Evolutionary conservation across 2,113 vertebrate genomes (phyloP).

Genomic region (Glaucomys volans): DNA sequence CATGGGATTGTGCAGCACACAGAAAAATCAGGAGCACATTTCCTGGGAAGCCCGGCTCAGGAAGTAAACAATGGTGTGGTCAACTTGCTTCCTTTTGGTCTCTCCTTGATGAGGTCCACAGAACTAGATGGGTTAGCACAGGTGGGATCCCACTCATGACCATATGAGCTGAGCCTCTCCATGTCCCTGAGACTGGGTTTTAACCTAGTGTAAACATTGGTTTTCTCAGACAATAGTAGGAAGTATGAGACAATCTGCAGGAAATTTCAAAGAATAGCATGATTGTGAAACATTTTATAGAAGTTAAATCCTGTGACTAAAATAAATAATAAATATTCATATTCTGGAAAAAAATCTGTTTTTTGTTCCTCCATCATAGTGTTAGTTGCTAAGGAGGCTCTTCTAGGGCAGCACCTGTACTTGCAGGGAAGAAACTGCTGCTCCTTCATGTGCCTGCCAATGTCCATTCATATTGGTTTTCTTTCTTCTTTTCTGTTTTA

Average conservation of each 20-base stretch:
- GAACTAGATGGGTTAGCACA: neutral
- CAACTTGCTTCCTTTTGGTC: neutral
- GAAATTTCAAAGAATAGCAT: neutral
- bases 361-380: no score
- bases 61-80: neutral
- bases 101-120: neutral
- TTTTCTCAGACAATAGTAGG: conserved; percentile 25
- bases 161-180: neutral
- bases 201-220: neutral
- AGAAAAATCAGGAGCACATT: neutral
- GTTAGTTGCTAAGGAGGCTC: no score
- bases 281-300: conserved; percentile 11
- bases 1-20: neutral
- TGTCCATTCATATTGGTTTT: no score
- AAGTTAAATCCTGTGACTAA: conserved; percentile 18
- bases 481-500: no score
- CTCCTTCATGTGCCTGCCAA: no score
- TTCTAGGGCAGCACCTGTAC: no score
- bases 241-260: conserved; percentile 11
- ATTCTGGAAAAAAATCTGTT: neutral
- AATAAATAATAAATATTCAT: conserved; percentile 52
- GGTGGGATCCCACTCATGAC: neutral
- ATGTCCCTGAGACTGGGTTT: conserved; percentile 4
- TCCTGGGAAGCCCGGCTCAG: neutral
- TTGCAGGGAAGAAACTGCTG: no score